Evolutionary conservation across 2,888 invertebrate genomes (phyloP), one percentile per base, ranked within the genome.

Genomic region (Dexiosoma caninum): DNA sequence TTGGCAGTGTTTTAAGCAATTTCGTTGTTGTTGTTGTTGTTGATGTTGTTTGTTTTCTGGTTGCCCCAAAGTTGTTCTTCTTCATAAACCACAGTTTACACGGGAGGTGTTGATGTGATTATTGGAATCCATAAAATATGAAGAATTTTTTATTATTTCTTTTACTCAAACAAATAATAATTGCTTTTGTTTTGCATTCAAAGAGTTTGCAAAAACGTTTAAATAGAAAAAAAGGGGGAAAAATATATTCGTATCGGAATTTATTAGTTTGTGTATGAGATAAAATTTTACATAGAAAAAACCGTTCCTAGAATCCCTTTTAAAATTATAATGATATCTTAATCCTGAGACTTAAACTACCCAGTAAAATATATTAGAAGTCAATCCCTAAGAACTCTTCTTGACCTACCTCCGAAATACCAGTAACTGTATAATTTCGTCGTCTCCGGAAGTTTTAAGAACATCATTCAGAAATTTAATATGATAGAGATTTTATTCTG

Each of bases 21-120:
- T 70, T 30, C 0, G 16, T 37, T n/a, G n/a, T 44, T 67, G 14
- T 69, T 46, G 37, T 1, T 23, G 35, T 51, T 35, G 23, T 23
- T 2, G 35, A 1, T 23, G 23, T 40, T 23, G 16, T 23, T 1
- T 23, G 10, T 12, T 7, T 40, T n/a, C 46, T 35, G 5, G 23
- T 49, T 30, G 3, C 27, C 10, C 14, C 57, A 32, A 60, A 35
- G 30, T 27, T 14, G 19, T 21, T 51, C 14, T 42, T 16, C 37
- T 35, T 2, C 53, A 14, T 10, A 9, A 76, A 60, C 32, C 46
- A 49, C 37, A 57, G 57, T 75, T 67, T 55, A 55, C 77, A 77
- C 49, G 49, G 53, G 55, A 69, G 78, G 74, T 79, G 74, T 67
- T 79, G 78, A 74, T 72, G 74, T 60, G 62, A 51, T 78, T 67